These are phyloP conservation scores for Rallus crepitans DNA, from an alignment of 2,797 vertebrate genomes.

Conservation along the genomic window DNA sequence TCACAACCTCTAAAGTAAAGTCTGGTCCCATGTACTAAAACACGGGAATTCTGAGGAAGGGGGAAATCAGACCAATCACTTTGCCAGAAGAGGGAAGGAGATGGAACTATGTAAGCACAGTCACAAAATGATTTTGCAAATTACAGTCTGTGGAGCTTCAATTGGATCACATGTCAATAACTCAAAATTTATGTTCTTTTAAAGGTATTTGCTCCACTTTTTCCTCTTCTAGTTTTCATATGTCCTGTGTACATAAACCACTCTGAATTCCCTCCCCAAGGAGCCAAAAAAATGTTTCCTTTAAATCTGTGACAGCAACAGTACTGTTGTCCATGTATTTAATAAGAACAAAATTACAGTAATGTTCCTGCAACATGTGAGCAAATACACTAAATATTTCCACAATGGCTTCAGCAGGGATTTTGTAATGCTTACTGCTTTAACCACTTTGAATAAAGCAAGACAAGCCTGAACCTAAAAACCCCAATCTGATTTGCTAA, in stretches of 20 bases:
- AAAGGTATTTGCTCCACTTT: background rate
- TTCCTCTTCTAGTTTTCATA: background rate
- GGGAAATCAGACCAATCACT: background rate
- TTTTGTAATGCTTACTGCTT: constrained; percentile 11
- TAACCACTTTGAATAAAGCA: constrained; percentile 38
- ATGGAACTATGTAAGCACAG: background rate
- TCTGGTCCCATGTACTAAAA: background rate
- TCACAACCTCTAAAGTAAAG: background rate
- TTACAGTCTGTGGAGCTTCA: background rate
- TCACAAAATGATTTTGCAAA: background rate
- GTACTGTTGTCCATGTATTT: background rate
- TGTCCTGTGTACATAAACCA: background rate
- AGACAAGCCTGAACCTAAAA: constrained; percentile 12
- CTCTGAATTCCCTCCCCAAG: background rate
- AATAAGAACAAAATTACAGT: constrained; percentile 5
- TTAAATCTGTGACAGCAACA: background rate
- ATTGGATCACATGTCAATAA: accelerated
- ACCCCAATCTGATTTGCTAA: constrained; percentile 35
- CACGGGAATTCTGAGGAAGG: background rate
- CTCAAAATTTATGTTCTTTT: background rate
- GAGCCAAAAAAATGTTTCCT: constrained; percentile 14
- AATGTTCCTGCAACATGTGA: background rate
- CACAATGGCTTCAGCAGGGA: constrained; percentile 2
- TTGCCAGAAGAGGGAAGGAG: background rate
- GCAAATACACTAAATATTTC: constrained; percentile 34